Evolutionary conservation across 2,888 invertebrate species (phyloP).

Genomic region (Cosmorhoe ocellata): DNA sequence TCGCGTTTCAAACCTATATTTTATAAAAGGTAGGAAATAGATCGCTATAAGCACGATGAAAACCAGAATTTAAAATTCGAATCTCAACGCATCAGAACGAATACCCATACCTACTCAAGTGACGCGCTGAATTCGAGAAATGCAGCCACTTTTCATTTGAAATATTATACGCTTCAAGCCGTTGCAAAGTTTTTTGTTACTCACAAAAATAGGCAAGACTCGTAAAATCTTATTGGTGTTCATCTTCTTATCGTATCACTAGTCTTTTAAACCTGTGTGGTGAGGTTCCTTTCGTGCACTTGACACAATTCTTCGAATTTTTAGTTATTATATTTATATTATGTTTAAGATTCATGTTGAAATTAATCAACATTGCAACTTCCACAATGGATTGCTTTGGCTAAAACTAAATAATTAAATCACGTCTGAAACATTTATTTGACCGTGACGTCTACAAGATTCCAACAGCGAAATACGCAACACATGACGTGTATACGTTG

Average conservation of each 20-base stretch:
- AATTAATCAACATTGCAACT: too few species aligned
- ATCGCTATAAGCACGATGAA: slow-evolving; percentile 53
- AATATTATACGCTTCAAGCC: slow-evolving; percentile 25
- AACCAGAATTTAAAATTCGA: slow-evolving; percentile 60
- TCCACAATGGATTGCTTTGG: too few species aligned
- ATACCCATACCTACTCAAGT: slow-evolving; percentile 37
- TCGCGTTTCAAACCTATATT: slow-evolving; percentile 49
- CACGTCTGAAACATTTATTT: slow-evolving; percentile 1
- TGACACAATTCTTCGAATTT: too few species aligned
- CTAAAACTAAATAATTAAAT: background rate
- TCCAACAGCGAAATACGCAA: slow-evolving; percentile 9
- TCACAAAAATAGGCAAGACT: slow-evolving; percentile 4
- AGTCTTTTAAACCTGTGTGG: too few species aligned
- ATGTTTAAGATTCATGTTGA: too few species aligned
- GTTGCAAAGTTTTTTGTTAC: slow-evolving; percentile 12
- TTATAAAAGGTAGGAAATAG: slow-evolving; percentile 57
- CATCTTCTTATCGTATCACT: too few species aligned
- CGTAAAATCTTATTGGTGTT: too few species aligned
- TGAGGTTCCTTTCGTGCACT: too few species aligned
- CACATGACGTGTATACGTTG: slow-evolving; percentile 3
- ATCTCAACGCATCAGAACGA: slow-evolving; percentile 50
- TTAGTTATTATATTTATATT: too few species aligned
- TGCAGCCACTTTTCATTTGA: slow-evolving; percentile 26
- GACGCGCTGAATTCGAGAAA: slow-evolving; percentile 26
- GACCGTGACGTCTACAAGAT: slow-evolving; percentile 21